A percentile compares a stretch with the other conserved stretches of the same genome.
phyloP scores from a whole-genome alignment of 2,113 vertebrate genomes.

The Uropsilus gracilis region DNA sequence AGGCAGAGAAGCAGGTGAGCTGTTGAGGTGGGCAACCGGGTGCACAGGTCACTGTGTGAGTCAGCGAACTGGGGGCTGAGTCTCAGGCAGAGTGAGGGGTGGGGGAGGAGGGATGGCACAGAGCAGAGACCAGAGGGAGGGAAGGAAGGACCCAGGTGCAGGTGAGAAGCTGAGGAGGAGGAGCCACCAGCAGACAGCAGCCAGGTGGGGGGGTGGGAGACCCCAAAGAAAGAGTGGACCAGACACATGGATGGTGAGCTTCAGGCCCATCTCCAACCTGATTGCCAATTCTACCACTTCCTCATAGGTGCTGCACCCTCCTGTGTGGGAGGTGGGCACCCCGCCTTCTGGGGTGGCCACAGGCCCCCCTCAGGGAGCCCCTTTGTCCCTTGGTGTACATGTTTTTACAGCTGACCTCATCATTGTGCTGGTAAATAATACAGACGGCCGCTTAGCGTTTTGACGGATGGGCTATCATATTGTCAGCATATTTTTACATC shows the following conservation, averaged over 20 bases:
- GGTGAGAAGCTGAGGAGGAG: neutral
- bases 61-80: rapidly evolving
- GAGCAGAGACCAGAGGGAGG: too few species aligned
- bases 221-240: neutral
- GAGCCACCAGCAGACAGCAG: neutral
- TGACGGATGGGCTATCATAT: neutral
- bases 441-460: neutral
- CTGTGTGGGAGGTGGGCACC: neutral
- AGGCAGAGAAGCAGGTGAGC: neutral
- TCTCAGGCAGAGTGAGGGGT: neutral
- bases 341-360: neutral
- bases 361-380: neutral
- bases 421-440: neutral
- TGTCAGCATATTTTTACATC: neutral
- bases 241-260: too few species aligned
- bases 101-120: neutral
- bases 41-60: neutral
- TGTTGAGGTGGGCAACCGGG: neutral
- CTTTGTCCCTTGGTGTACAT: neutral
- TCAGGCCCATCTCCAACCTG: neutral
- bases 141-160: neutral
- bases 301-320: neutral
- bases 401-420: neutral
- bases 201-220: too few species aligned
- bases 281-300: neutral